Conservation (phyloP, 2,888 invertebrate genomes). For the Ochlodes sylvanus region DNA sequence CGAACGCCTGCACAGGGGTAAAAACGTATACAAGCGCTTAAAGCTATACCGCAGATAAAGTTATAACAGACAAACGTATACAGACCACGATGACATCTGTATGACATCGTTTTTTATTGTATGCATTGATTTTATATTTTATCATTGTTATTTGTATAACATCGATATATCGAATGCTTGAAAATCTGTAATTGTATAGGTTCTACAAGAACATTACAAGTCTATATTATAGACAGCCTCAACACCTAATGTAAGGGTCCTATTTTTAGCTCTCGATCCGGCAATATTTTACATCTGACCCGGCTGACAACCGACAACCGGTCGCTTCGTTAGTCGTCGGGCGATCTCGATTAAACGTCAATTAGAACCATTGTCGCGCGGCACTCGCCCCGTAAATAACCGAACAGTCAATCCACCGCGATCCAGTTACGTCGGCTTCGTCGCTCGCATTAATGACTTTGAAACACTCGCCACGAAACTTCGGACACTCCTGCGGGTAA, state of each 20-base stretch:
- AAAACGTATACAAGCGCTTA: too few relatives aligned
- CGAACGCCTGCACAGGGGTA: too few relatives aligned
- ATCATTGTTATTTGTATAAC: too few relatives aligned
- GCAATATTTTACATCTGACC: constrained; percentile 38
- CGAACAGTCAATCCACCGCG: constrained; percentile 57
- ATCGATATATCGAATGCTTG: not conserved
- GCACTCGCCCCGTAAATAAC: constrained; percentile 67
- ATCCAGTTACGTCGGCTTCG: constrained; percentile 55
- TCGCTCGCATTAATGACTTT: constrained; percentile 40
- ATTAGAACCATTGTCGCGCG: constrained; percentile 76
- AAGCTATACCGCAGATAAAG: not conserved
- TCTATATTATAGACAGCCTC: not conserved
- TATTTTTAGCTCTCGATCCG: constrained; percentile 28
- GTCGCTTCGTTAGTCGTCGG: constrained; percentile 62
- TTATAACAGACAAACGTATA: not conserved
- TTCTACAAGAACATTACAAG: not conserved
- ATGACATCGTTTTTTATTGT: too few relatives aligned
- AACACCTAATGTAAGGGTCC: constrained; percentile 10
- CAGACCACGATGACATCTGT: too few relatives aligned
- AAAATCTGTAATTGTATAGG: too few relatives aligned
- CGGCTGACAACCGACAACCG: constrained; percentile 45
- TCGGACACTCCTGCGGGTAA: constrained; percentile 4
- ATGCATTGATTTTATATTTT: too few relatives aligned
- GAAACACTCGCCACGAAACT: constrained; percentile 13
- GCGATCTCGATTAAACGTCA: constrained; percentile 75